phyloP scores from a whole-genome alignment of 2,113 vertebrate genomes.

The Synodontis membranacea region DNA sequence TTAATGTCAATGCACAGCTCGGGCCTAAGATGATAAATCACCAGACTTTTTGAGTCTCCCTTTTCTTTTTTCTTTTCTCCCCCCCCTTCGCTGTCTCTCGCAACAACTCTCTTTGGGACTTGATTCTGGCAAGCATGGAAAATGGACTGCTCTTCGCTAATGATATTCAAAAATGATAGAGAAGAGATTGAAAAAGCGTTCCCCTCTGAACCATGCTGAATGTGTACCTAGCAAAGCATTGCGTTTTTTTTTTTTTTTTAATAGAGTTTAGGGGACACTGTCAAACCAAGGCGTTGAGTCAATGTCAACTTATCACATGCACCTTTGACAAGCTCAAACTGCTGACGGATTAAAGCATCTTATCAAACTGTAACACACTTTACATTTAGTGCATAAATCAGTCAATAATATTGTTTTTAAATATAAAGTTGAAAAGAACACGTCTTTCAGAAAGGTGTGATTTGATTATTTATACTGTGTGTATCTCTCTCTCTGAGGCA shows the following conservation, averaged over 20 bases:
- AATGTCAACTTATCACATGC: constrained; percentile 55
- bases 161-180: constrained; percentile 99
- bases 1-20: constrained; percentile 55
- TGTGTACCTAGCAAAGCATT: constrained; percentile 72
- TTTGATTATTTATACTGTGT: constrained; percentile 20
- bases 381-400: not conserved
- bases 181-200: constrained; percentile 95
- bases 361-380: not conserved
- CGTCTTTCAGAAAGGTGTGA: not conserved
- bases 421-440: not conserved
- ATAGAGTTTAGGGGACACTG: constrained; percentile 60
- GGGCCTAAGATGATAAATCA: constrained; percentile 78
- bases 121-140: constrained; percentile 91
- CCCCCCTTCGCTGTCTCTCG: constrained; percentile 41
- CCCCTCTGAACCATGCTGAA: constrained; percentile 87
- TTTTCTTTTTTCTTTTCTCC: constrained; percentile 64
- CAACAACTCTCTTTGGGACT: constrained; percentile 75
- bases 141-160: constrained; percentile 95
- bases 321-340: constrained; percentile 37
- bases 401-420: not conserved
- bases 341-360: constrained; percentile 48
- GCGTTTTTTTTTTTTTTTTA: constrained; percentile 54
- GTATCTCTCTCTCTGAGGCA: not conserved
- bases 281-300: constrained; percentile 52
- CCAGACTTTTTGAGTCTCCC: constrained; percentile 75